Conservation (phyloP, 2,113 vertebrate species). For the Strix uralensis region DNA sequence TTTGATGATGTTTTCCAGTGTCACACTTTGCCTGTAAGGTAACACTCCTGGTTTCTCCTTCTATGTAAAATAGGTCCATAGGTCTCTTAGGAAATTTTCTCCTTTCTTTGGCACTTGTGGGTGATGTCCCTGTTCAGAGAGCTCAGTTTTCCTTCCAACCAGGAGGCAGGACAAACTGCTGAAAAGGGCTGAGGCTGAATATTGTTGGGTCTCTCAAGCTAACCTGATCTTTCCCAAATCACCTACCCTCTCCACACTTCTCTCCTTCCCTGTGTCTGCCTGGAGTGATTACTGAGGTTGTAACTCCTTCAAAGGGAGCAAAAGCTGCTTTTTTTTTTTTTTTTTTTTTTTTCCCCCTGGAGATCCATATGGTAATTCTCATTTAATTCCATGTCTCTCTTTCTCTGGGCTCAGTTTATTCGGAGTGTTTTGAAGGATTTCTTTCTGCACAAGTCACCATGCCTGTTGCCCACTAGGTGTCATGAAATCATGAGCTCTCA, state of each 20-base stretch:
- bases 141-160: not conserved
- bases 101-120: not conserved
- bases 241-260: not conserved
- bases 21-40: not conserved
- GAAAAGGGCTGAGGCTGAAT: not conserved
- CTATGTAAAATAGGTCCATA: not conserved
- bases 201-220: not conserved
- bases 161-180: not conserved
- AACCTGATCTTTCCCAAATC: not conserved
- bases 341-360: accelerated
- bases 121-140: not conserved
- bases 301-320: not conserved
- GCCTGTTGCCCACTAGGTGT: constrained; percentile 59
- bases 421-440: accelerated
- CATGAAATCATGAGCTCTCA: constrained; percentile 28
- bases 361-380: accelerated
- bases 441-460: not conserved
- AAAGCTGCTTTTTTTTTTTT: not conserved
- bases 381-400: accelerated
- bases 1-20: not conserved
- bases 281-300: not conserved
- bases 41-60: not conserved
- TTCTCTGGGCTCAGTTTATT: accelerated
- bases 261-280: not conserved
- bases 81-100: not conserved